A percentile compares a stretch with the other conserved stretches of the same genome.
These are phyloP conservation scores for Apantesis nais DNA, from an alignment of 2,888 invertebrate genomes.

Conservation along the genomic window DNA sequence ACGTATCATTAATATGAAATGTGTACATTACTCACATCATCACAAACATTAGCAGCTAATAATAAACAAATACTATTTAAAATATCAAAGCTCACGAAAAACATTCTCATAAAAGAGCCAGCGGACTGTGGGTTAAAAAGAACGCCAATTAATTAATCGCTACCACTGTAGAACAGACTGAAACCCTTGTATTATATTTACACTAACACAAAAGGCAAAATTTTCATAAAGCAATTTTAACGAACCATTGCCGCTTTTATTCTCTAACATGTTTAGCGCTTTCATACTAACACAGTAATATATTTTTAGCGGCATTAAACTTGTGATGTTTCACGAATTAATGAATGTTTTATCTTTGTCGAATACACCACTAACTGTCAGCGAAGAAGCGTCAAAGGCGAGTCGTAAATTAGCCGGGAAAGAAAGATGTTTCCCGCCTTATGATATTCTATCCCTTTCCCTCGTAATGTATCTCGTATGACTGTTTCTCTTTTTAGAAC, in stretches of 20 bases:
- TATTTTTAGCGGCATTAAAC: slow-evolving; percentile 63
- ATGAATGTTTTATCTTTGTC: slow-evolving; percentile 75
- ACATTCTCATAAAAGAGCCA: slow-evolving; percentile 42
- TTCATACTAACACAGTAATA: slow-evolving; percentile 62
- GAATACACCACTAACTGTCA: slow-evolving; percentile 71
- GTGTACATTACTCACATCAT: slow-evolving; percentile 30
- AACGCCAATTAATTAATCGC: slow-evolving; percentile 58
- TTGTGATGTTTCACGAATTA: slow-evolving; percentile 65
- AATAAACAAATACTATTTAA: slow-evolving; percentile 44
- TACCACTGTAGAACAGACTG: slow-evolving; percentile 54
- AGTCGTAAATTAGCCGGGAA: slow-evolving; percentile 67
- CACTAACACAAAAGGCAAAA: slow-evolving; percentile 43
- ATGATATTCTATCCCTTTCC: slow-evolving; percentile 55
- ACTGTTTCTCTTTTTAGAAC: slow-evolving; percentile 58
- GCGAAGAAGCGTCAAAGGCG: slow-evolving; percentile 60
- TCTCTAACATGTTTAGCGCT: slow-evolving; percentile 47
- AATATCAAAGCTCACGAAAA: slow-evolving; percentile 49
- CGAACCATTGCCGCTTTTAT: slow-evolving; percentile 80
- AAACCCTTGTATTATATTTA: slow-evolving; percentile 64
- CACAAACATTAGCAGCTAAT: slow-evolving; percentile 45
- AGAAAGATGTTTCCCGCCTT: slow-evolving; percentile 80
- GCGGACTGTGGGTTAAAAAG: slow-evolving; percentile 46
- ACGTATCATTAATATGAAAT: slow-evolving; percentile 14
- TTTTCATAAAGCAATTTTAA: slow-evolving; percentile 59
- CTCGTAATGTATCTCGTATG: slow-evolving; percentile 35